Conservation (phyloP, 1,140 invertebrate species). For the Drosophila persimilis region DNA sequence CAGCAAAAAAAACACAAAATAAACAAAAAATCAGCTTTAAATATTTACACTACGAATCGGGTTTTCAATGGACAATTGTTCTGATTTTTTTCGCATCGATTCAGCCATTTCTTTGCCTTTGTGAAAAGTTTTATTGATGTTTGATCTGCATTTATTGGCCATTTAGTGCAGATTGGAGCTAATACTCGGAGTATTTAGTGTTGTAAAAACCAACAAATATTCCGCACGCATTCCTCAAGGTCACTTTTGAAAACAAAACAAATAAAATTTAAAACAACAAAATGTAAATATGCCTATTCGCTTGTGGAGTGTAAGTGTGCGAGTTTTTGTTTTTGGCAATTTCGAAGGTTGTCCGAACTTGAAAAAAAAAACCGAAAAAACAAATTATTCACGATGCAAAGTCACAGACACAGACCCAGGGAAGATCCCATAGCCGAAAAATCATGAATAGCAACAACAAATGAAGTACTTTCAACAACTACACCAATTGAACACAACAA, state of each 20-base stretch:
- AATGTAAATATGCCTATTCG: slow-evolving; percentile 40
- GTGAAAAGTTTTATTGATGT: slow-evolving; percentile 1
- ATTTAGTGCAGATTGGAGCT: too few relatives aligned
- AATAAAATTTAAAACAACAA: slow-evolving; percentile 24
- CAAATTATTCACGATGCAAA: slow-evolving; percentile 51
- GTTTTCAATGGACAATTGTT: slow-evolving; percentile 1
- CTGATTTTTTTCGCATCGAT: slow-evolving; percentile 12
- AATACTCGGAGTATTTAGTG: not conserved
- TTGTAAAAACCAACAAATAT: slow-evolving; percentile 13
- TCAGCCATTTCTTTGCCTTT: slow-evolving; percentile 28
- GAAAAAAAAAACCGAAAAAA: slow-evolving; percentile 16
- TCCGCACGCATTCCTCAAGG: slow-evolving; percentile 18
- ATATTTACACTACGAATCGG: slow-evolving; percentile 42
- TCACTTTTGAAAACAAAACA: slow-evolving; percentile 17
- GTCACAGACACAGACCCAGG: slow-evolving; percentile 29
- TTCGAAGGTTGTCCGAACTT: slow-evolving; percentile 54
- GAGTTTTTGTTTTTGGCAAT: slow-evolving; percentile 30
- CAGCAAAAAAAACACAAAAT: not conserved
- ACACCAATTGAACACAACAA: too few relatives aligned
- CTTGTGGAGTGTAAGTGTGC: slow-evolving; percentile 58
- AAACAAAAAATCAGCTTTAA: slow-evolving; percentile 8
- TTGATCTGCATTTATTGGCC: slow-evolving; percentile 3
- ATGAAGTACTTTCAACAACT: too few relatives aligned
- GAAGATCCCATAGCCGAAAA: too few relatives aligned
- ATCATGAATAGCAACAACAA: too few relatives aligned